A percentile compares a stretch with the other conserved stretches of the same genome.
Conservation (phyloP, 2,113 vertebrate genomes). For the Suricata suricatta region DNA sequence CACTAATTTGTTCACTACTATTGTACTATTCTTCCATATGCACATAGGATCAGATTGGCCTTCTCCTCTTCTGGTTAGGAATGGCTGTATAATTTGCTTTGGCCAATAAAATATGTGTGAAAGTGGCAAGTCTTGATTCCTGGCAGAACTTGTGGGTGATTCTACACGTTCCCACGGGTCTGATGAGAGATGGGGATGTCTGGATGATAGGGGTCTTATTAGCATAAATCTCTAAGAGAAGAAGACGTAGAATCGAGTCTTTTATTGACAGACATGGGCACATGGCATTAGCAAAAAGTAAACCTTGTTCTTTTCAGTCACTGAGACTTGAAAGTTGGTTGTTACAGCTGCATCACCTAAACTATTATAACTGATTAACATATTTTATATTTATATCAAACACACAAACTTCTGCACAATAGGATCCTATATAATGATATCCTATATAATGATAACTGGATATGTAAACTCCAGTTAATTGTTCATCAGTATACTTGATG, state of each 20-base stretch:
- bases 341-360: background rate
- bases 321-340: background rate
- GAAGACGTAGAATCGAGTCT: background rate
- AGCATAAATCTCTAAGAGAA: background rate
- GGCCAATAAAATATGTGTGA: background rate
- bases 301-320: background rate
- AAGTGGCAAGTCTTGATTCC: background rate
- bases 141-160: background rate
- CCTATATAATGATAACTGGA: too few species aligned
- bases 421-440: background rate
- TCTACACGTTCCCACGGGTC: background rate
- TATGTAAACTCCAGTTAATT: background rate
- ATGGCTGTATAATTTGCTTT: background rate
- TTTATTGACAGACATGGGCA: background rate
- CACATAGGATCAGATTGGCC: background rate
- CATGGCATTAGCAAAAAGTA: constrained; percentile 13
- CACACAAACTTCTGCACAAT: background rate
- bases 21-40: background rate
- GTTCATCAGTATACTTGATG: background rate
- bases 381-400: constrained; percentile 10
- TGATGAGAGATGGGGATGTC: background rate
- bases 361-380: background rate
- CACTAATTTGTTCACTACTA: background rate
- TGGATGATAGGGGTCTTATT: background rate
- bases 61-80: background rate